These are phyloP conservation scores for Leptosomus discolor DNA, from an alignment of 2,113 vertebrate genomes.

Conservation along the genomic window DNA sequence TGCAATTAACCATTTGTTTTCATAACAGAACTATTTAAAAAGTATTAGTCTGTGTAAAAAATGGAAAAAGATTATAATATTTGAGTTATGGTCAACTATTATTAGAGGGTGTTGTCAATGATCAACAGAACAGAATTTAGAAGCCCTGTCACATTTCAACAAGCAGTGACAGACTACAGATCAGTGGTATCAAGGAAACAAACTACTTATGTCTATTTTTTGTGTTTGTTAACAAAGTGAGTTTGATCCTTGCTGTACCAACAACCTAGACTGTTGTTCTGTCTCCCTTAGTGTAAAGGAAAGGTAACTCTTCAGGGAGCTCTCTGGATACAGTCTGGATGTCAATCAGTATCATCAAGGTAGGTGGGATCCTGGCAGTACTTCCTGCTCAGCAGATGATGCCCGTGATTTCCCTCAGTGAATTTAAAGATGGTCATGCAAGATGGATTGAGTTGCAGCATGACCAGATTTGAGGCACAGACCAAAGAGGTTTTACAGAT, in stretches of 20 bases:
- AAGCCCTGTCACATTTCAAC: background rate
- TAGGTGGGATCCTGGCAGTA: background rate
- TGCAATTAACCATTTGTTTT: background rate
- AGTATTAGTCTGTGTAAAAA: background rate
- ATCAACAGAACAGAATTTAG: background rate
- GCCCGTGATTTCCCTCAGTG: background rate
- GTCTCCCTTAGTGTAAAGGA: background rate
- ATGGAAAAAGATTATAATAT: background rate
- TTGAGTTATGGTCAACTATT: background rate
- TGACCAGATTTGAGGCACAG: background rate
- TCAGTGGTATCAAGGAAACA: background rate
- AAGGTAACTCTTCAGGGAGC: background rate
- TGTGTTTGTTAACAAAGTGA: background rate
- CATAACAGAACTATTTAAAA: background rate
- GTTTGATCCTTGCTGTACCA: background rate
- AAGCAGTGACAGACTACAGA: background rate
- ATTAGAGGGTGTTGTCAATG: background rate
- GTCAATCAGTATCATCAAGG: background rate
- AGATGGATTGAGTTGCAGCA: background rate
- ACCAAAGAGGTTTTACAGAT: background rate
- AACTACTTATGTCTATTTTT: background rate
- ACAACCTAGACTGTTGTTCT: background rate
- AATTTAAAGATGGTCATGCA: background rate
- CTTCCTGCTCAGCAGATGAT: background rate
- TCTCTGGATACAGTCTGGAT: background rate